phyloP scores from a whole-genome alignment of 2,113 vertebrate genomes.

The Vidua macroura region DNA sequence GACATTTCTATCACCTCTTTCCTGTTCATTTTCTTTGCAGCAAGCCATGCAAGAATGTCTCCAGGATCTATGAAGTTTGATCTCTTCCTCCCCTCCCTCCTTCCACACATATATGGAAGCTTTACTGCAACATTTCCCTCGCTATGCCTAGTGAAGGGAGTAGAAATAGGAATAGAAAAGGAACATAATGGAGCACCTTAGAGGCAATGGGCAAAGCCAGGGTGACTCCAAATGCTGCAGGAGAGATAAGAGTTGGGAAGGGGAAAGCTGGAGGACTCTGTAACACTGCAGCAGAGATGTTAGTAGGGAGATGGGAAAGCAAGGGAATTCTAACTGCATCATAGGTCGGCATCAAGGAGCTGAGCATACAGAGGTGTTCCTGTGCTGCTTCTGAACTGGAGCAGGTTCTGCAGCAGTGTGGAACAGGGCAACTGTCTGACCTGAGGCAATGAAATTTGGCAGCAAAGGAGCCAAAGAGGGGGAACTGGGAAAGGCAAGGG shows the following conservation, averaged over 20 bases:
- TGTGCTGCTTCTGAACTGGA: not conserved
- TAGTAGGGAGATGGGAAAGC: not conserved
- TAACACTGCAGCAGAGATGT: not conserved
- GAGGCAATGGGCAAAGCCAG: not conserved
- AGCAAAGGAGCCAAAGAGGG: not conserved
- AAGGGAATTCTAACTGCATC: not conserved
- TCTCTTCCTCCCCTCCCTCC: not conserved
- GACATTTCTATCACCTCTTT: slow-evolving; percentile 34
- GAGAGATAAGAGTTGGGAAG: not conserved
- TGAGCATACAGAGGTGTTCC: not conserved
- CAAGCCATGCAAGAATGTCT: not conserved
- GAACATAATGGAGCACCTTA: not conserved
- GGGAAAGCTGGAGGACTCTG: not conserved
- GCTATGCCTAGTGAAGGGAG: not conserved
- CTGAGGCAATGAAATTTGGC: rapidly evolving
- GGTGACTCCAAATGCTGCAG: not conserved
- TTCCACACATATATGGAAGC: not conserved
- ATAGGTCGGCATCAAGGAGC: not conserved
- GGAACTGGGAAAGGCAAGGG: not conserved
- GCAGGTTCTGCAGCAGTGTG: not conserved
- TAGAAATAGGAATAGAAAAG: not conserved
- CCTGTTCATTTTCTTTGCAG: not conserved
- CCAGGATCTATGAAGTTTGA: not conserved
- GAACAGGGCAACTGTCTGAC: not conserved
- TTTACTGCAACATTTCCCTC: not conserved